A percentile compares a stretch with the other conserved stretches of the same genome.
phyloP scores from a whole-genome alignment of 2,797 vertebrate species.

The Coreius guichenoti region DNA sequence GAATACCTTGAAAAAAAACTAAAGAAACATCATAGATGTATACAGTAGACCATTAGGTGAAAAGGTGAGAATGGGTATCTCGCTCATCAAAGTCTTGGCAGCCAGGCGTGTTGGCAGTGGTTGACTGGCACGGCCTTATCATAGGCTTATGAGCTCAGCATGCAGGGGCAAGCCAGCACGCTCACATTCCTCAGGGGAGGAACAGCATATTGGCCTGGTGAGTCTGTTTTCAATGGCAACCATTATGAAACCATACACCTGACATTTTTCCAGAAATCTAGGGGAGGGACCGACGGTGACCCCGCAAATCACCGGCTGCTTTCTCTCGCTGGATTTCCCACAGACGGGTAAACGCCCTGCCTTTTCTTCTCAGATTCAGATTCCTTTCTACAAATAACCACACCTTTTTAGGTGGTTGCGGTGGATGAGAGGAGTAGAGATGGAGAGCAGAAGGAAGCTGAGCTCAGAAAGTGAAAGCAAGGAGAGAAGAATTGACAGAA shows the following conservation, averaged over 20 bases:
- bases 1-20: neutral
- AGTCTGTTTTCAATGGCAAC: conserved; percentile 57
- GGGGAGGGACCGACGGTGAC: conserved; percentile 45
- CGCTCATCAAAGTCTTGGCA: conserved; percentile 67
- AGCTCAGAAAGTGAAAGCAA: conserved; percentile 65
- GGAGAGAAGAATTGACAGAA: conserved; percentile 50
- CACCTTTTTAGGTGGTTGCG: conserved; percentile 52
- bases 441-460: conserved; percentile 55
- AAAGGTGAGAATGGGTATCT: conserved; percentile 61
- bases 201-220: conserved; percentile 51
- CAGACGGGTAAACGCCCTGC: conserved; percentile 18
- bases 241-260: conserved; percentile 58
- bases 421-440: conserved; percentile 55
- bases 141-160: conserved; percentile 63
- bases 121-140: conserved; percentile 67
- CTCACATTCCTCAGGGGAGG: conserved; percentile 59
- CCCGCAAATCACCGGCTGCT: conserved; percentile 45
- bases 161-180: conserved; percentile 62
- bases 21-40: neutral
- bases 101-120: conserved; percentile 62
- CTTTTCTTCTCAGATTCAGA: conserved; percentile 37
- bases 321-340: conserved; percentile 35
- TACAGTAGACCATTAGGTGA: conserved; percentile 57
- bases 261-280: conserved; percentile 49
- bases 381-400: conserved; percentile 30